A percentile compares a stretch with the other conserved stretches of the same genome.
phyloP scores from a whole-genome alignment of 2,113 vertebrate genomes.

The Amblyopsis rosae region DNA sequence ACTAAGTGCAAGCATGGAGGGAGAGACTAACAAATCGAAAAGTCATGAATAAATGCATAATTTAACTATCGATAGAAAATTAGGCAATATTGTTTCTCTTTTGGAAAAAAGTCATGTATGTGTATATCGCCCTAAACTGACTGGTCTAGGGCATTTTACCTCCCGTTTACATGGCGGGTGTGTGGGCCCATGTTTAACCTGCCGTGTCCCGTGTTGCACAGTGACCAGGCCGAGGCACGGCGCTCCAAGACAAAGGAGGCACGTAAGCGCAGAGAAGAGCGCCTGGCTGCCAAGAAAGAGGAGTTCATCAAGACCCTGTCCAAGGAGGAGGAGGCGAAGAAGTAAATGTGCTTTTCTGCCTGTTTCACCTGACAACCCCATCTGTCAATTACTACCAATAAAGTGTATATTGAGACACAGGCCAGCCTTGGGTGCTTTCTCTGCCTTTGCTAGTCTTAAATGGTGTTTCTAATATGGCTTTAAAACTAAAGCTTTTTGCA shows the following conservation, averaged over 20 bases:
- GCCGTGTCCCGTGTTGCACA: constrained; percentile 42
- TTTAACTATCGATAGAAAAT: too few species aligned
- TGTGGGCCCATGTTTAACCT: neutral
- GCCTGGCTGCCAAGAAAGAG: constrained; percentile 96
- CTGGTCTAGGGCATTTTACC: too few species aligned
- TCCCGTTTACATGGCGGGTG: neutral
- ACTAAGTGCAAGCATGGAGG: too few species aligned
- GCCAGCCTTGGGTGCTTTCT: constrained; percentile 14
- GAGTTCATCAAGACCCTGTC: constrained; percentile 95
- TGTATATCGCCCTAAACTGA: too few species aligned
- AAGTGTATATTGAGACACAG: constrained; percentile 71
- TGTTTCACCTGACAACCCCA: constrained; percentile 30
- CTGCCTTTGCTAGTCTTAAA: neutral
- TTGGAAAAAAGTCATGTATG: too few species aligned
- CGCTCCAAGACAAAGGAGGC: constrained; percentile 97
- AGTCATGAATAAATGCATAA: too few species aligned
- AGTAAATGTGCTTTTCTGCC: constrained; percentile 68
- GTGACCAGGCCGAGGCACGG: constrained; percentile 96
- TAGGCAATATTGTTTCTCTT: too few species aligned
- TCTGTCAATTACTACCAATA: constrained; percentile 59
- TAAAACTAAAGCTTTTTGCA: neutral
- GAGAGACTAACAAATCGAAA: too few species aligned
- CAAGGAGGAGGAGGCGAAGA: constrained; percentile 96
- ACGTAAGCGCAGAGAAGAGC: constrained; percentile 92
- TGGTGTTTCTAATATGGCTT: neutral